phyloP scores from a whole-genome alignment of 1,140 invertebrate genomes.

The Orius insidiosus region DNA sequence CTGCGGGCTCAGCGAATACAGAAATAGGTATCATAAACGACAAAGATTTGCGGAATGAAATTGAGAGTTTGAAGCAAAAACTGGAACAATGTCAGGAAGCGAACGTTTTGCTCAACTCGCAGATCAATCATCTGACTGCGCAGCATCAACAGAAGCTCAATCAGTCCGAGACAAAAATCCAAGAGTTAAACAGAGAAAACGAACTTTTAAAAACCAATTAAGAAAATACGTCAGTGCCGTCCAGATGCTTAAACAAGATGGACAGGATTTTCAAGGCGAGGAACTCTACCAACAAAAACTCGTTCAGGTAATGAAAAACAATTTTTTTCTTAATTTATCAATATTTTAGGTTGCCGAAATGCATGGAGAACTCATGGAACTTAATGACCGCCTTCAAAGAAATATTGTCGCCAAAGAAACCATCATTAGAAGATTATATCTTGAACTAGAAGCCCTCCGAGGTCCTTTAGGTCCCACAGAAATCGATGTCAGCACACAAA shows the following conservation, averaged over 20 bases:
- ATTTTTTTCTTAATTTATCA: neutral
- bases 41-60: neutral
- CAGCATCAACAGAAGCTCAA: slow-evolving; percentile 21
- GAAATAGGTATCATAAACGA: neutral
- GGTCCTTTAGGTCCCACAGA: slow-evolving; percentile 37
- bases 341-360: slow-evolving; percentile 63
- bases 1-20: too few relatives aligned
- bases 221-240: slow-evolving; percentile 80
- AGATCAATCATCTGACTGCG: slow-evolving; percentile 26
- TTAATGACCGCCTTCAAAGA: slow-evolving; percentile 53
- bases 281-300: slow-evolving; percentile 71
- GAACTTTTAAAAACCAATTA: slow-evolving; percentile 67
- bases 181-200: slow-evolving; percentile 54
- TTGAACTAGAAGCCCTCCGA: slow-evolving; percentile 49
- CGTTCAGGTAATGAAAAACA: slow-evolving; percentile 36
- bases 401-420: slow-evolving; percentile 27
- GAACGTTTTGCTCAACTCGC: slow-evolving; percentile 27
- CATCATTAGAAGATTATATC: slow-evolving; percentile 39
- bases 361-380: slow-evolving; percentile 90
- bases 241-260: slow-evolving; percentile 50
- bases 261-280: slow-evolving; percentile 44
- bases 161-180: slow-evolving; percentile 25
- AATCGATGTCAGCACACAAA: slow-evolving; percentile 26
- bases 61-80: slow-evolving; percentile 22
- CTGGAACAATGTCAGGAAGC: slow-evolving; percentile 28